Conservation (phyloP, 2,888 invertebrate genomes). For the Nemotelus nigrinus region DNA sequence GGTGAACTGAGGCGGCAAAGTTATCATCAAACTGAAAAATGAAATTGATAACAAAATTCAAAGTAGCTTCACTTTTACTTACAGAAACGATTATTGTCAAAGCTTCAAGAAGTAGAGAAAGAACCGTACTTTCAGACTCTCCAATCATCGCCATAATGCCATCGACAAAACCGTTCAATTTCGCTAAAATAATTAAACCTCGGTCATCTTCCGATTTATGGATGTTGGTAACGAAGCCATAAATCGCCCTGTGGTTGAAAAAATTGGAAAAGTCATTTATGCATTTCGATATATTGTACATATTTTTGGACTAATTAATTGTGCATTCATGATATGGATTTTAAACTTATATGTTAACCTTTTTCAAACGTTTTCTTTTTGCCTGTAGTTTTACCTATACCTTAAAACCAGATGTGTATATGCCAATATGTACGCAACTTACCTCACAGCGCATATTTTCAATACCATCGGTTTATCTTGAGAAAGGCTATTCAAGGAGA, state of each 20-base stretch:
- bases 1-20: slow-evolving; percentile 72
- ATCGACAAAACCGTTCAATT: slow-evolving; percentile 68
- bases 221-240: slow-evolving; percentile 66
- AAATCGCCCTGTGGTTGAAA: slow-evolving; percentile 56
- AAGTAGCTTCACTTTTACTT: slow-evolving; percentile 52
- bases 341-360: too few relatives aligned
- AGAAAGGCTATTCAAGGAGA: slow-evolving; percentile 59
- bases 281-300: background rate
- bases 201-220: slow-evolving; percentile 65
- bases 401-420: background rate
- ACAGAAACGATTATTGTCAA: slow-evolving; percentile 67
- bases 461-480: slow-evolving; percentile 61
- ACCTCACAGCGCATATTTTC: slow-evolving; percentile 62
- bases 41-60: slow-evolving; percentile 32
- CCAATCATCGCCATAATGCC: slow-evolving; percentile 66
- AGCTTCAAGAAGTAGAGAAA: slow-evolving; percentile 68
- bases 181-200: slow-evolving; percentile 62
- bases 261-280: background rate
- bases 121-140: slow-evolving; percentile 66
- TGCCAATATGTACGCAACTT: slow-evolving; percentile 25
- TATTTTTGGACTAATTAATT: background rate
- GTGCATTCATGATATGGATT: too few relatives aligned
- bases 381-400: background rate
- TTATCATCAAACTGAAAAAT: slow-evolving; percentile 69
- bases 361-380: too few relatives aligned